Base-by-base conservation (phyloP, 2,113 vertebrate genomes). In the Neopipo cinnamomea region DNA sequence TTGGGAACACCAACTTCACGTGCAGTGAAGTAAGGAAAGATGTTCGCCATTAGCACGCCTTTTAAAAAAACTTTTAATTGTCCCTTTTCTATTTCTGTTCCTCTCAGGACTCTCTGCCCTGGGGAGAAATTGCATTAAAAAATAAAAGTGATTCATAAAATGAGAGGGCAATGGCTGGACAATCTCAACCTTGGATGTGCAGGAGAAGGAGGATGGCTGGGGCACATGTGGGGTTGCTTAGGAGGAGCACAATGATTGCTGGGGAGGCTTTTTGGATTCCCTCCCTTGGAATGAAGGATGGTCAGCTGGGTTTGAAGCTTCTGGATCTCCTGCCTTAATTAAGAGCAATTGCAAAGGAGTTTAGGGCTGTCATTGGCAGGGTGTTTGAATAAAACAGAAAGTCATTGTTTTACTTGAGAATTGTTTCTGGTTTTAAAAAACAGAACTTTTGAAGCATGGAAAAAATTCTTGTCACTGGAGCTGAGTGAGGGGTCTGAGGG, bases 41-140 rank as follows among this genome's bases (percentile, higher is more conserved):
- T 82, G 94, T 35, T 68, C 84, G 70, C 15, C 7, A 91, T 95
- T 62, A 96, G 62, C 88, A 2, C 41, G 88, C 92, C 88, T 46
- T 72, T 91, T 91, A 37, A 58, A 85, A 76, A 88, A 82, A 56
- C 78, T 62, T 81, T 63, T 88, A 75, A 88, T 88, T 94, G 72
- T 81, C 83, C 78, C 58, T 85, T 74, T 72, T 68, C 70, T 76
- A 25, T 53, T 74, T 63, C 85, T 52, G 28, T 77, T 91, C 59
- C 55, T 74, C 78, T 37, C 44, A 37, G 67, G 44, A 14, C 53
- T 55, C 63, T 44, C 62, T 62, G 62, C 78, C 70, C 83, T 37
- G 18, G 42, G 67, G 71, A 85, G 58, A 46, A 81, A 63, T 18
- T 17, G 50, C 39, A 31, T 53, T 58, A 25, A 55, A 75, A 71